A percentile compares a stretch with the other conserved stretches of the same genome.
These are phyloP conservation scores for Eristalis pertinax DNA, from an alignment of 2,888 invertebrate species.

Conservation along the genomic window DNA sequence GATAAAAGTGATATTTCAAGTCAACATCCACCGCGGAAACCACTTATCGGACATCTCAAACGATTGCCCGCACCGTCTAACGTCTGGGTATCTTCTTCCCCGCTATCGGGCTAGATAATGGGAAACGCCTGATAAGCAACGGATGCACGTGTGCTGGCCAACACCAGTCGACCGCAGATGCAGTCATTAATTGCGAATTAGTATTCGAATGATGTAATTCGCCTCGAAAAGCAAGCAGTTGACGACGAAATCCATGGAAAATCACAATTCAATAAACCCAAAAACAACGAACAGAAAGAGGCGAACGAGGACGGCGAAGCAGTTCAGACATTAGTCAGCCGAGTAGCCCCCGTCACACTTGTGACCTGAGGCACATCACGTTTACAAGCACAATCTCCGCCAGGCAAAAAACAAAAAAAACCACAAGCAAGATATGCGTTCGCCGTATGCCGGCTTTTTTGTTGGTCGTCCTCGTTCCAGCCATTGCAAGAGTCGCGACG, in stretches of 20 bases:
- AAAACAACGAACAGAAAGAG: background rate
- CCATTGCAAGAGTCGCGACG: conserved; percentile 11
- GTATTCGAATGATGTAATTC: conserved; percentile 64
- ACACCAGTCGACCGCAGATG: conserved; percentile 2
- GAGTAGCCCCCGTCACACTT: background rate
- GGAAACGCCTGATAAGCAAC: background rate
- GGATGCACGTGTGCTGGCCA: conserved; percentile 30
- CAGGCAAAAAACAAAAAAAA: background rate
- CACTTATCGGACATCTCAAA: background rate
- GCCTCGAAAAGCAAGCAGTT: conserved; percentile 21
- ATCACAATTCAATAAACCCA: background rate
- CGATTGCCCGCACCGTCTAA: background rate
- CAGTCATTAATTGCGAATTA: conserved; percentile 50
- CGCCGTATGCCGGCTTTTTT: background rate
- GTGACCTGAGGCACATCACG: conserved; percentile 58
- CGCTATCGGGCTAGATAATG: background rate
- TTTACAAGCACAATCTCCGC: conserved; percentile 37
- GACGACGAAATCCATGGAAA: conserved; percentile 12
- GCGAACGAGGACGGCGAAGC: background rate
- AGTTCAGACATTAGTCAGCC: conserved; percentile 26
- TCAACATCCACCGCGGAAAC: background rate
- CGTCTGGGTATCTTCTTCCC: background rate
- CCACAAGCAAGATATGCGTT: background rate
- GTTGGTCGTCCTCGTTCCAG: background rate
- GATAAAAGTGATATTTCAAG: background rate